These are phyloP conservation scores for Porites cylindrica DNA, from an alignment of 92 coral and sea anemone genomes.

Conservation along the genomic window DNA sequence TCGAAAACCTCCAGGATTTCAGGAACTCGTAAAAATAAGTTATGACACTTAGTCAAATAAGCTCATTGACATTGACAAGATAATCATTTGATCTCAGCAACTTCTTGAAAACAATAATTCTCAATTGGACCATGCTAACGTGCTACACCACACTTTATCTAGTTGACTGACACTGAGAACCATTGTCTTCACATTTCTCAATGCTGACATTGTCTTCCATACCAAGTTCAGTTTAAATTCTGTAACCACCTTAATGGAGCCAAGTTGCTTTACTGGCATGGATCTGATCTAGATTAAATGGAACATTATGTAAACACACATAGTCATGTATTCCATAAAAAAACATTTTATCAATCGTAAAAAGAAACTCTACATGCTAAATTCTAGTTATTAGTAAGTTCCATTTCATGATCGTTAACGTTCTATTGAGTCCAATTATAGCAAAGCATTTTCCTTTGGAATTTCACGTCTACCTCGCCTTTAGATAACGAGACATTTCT, in stretches of 20 bases:
- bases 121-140: too few relatives aligned
- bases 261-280: neutral
- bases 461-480: neutral
- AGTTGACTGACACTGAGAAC: too few relatives aligned
- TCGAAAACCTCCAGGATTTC: slow-evolving; percentile 25
- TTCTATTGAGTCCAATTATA: neutral
- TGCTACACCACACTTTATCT: too few relatives aligned
- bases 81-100: slow-evolving; percentile 24
- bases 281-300: neutral
- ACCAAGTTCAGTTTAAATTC: neutral
- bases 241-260: neutral
- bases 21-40: slow-evolving; percentile 16
- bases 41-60: slow-evolving; percentile 39
- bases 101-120: neutral
- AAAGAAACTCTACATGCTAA: neutral
- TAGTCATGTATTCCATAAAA: neutral
- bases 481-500: neutral
- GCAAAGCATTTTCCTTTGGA: neutral
- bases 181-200: too few relatives aligned
- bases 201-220: too few relatives aligned
- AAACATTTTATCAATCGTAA: neutral
- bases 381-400: neutral
- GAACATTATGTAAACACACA: neutral
- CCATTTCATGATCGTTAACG: neutral
- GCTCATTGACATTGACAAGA: slow-evolving; percentile 49